Base-by-base conservation (phyloP, 2,113 vertebrate species). In the Apodemus sylvaticus region DNA sequence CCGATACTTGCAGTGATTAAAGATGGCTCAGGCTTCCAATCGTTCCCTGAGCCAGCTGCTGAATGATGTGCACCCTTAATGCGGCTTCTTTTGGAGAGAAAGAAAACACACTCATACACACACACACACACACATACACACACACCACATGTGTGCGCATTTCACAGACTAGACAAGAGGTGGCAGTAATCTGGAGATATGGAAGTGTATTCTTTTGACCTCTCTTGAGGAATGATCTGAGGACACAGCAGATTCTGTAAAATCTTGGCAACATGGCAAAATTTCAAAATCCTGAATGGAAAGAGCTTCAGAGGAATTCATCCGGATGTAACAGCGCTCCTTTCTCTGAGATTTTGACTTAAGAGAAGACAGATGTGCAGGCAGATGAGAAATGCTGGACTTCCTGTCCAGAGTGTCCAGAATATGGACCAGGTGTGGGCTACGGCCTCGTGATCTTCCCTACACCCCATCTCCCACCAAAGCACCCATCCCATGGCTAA, bases 291-390 rank as follows among this genome's bases (percentile, higher is more conserved):
- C 73, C 89, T 93, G 89, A 94, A 74, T 0, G 42, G 93, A 96
- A 94, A 94, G 96, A 78, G 76, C 94, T 94, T 97, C 85, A 93
- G 96, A 96, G 91, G 86, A 96, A 94, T 95, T 89, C 86, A 90
- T 89, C 85, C 42, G 7, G 92, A 94, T 94, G 71, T 36, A 82
- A 77, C 45, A 53, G 85, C 20, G 58, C 85, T 93, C 74, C 60
- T 13, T 94, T 94, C 90, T 79, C 82, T 86, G 93, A 91, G 74
- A 86, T 78, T 91, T 81, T 95, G 71, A 96, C 77, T 97, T 96
- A 95, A 93, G 95, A 95, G 96, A 94, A 97, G 96, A 94, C 94
- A 95, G 96, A 92, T 94, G 88, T 92, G 58, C 90, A 66, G 66
- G 71, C 77, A 93, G 88, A 74, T 55, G 76, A 96, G 95, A 95